These are phyloP conservation scores for Vipera latastei DNA, from an alignment of 2,797 vertebrate species.

Conservation along the genomic window DNA sequence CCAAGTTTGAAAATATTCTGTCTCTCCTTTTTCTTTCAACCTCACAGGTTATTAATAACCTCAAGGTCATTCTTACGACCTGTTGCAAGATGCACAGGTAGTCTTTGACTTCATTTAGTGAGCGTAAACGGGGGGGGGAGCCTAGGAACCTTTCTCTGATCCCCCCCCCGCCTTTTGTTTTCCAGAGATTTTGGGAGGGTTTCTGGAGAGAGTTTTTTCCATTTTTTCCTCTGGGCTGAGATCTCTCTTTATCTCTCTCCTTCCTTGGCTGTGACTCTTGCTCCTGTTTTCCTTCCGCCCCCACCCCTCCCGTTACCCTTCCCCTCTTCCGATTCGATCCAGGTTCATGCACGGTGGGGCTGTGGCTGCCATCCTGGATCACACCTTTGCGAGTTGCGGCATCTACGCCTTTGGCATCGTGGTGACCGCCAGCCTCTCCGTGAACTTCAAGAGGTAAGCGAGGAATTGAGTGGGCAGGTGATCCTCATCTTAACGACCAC, in stretches of 20 bases:
- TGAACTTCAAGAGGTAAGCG: constrained; percentile 77
- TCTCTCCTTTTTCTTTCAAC: too few species aligned
- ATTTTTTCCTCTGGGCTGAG: too few species aligned
- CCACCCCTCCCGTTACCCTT: fast-evolving
- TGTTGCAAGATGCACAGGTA: too few species aligned
- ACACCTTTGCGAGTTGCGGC: constrained; percentile 68
- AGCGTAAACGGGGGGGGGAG: too few species aligned
- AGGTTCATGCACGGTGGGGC: constrained; percentile 74
- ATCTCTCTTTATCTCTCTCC: too few species aligned
- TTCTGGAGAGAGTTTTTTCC: too few species aligned
- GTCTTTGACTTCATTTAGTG: too few species aligned
- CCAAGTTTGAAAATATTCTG: too few species aligned
- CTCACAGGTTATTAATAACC: too few species aligned
- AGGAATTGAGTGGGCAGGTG: background rate
- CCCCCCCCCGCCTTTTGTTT: background rate
- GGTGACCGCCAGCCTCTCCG: constrained; percentile 81
- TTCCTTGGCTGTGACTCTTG: background rate
- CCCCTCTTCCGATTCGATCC: fast-evolving
- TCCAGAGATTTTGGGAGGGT: too few species aligned
- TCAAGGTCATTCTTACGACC: too few species aligned
- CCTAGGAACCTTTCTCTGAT: background rate
- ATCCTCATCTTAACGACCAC: background rate
- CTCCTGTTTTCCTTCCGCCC: background rate
- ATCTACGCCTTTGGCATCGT: constrained; percentile 57
- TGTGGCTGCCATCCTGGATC: constrained; percentile 80